Base-by-base conservation (phyloP, 2,797 vertebrate genomes). In the Synanceia verrucosa region DNA sequence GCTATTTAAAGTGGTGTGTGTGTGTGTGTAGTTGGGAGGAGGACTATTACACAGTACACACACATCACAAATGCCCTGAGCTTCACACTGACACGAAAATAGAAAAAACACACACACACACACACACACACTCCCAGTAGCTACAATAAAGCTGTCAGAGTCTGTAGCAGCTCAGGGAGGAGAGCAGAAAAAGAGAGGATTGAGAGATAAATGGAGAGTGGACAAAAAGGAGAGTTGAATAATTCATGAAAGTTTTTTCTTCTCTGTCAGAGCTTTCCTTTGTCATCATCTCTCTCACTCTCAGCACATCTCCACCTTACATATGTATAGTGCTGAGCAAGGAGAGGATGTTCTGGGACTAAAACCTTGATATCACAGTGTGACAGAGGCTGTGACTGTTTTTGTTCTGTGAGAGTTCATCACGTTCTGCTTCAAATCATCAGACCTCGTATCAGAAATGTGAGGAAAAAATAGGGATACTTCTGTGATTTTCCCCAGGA, bases 141-240 rank as follows among this genome's bases (percentile, higher is more conserved):
- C 73, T 76, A 86, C 82, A 86, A 89, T 85, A 52, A 88, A 86
- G 84, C 81, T 84, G 80, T 83, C 84, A 78, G 78, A 69, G 78
- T 78, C 28, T 74, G 77, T 8, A 75, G 77, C 78, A 64, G 68
- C 78, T 76, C 26, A 13, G 67, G 19, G 63, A 72, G 39, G 61
- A 73, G 73, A 55, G 50, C 16, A 75, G 76, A 79, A 86, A 83
- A 73, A 62, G 63, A 79, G 64, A 64, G 79, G 80, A 87, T 78
- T 83, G 81, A 82, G 86, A 82, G 84, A 87, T 83, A 84, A 88
- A 90, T 83, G 85, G 81, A 81, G 82, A 81, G 76, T 48, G 63
- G 78, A 90, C 84, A 88, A 88, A 31, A 88, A 65, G 34, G 2
- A 74, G 72, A 75, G 76, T n/a, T 90, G 88, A 91, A 91, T 90